Percentiles rank a stretch among this genome's conserved stretches.
These are phyloP conservation scores for Cassiopea andromeda DNA, from an alignment of 30 jellyfish, hydroid and myxozoan species.

Conservation along the genomic window DNA sequence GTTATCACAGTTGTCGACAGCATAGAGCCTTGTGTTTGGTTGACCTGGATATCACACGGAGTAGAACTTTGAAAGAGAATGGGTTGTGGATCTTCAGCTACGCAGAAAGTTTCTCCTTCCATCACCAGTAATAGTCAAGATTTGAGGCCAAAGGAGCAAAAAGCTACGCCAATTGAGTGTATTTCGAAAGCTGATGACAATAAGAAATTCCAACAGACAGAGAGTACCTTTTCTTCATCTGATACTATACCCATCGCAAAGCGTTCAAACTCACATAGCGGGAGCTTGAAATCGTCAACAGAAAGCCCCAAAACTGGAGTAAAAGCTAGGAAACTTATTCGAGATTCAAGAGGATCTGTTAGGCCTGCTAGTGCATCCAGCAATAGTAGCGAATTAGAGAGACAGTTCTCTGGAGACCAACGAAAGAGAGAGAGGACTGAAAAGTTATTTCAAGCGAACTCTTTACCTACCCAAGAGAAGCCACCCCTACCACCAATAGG, in stretches of 20 bases:
- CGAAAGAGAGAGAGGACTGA: constrained; percentile 24
- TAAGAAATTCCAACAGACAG: constrained; percentile 16
- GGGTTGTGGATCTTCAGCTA: constrained; percentile 76
- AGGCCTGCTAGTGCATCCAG: constrained; percentile 56
- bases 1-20: no score
- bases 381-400: constrained; percentile 35
- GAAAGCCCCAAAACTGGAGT: constrained; percentile 34
- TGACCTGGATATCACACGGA: neutral
- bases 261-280: constrained; percentile 30
- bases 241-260: constrained; percentile 29
- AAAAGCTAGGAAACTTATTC: constrained; percentile 15
- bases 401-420: constrained; percentile 21
- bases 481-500: constrained; percentile 14
- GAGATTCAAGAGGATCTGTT: constrained; percentile 65
- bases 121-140: neutral
- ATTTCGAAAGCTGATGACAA: constrained; percentile 18
- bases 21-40: neutral
- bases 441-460: constrained; percentile 42
- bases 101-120: constrained; percentile 56
- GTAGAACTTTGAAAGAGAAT: neutral
- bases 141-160: constrained; percentile 24
- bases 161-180: constrained; percentile 9
- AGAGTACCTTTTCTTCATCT: constrained; percentile 29
- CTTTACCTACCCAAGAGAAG: constrained; percentile 4
- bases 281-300: constrained; percentile 26